Conservation (phyloP, 2,113 vertebrate genomes). For the Agapornis roseicollis region DNA sequence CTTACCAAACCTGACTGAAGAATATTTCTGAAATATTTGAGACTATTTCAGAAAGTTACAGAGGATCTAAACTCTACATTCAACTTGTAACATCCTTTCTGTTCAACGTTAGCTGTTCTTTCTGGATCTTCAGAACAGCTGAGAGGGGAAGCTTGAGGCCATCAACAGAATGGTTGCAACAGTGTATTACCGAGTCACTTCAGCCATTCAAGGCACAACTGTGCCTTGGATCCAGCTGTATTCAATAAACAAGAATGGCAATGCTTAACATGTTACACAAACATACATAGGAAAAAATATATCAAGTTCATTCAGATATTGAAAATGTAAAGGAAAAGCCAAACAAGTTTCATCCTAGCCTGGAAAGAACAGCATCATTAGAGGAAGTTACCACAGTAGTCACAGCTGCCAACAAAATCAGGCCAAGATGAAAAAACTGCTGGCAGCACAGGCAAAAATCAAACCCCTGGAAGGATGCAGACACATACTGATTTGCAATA, state of each 20-base stretch:
- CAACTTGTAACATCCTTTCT: neutral
- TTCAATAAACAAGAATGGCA: neutral
- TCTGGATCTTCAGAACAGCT: neutral
- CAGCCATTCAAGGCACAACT: neutral
- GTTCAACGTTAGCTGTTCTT: neutral
- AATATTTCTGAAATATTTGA: neutral
- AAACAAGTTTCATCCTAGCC: neutral
- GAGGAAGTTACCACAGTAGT: slow-evolving; percentile 20
- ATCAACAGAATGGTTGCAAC: neutral
- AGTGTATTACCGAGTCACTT: neutral
- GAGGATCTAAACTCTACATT: neutral
- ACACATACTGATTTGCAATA: neutral
- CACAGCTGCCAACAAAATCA: slow-evolving; percentile 10
- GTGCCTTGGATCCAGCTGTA: neutral
- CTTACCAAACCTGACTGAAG: neutral
- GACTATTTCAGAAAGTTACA: neutral
- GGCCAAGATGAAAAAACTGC: neutral
- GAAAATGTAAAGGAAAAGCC: slow-evolving; percentile 10
- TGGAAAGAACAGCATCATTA: slow-evolving; percentile 42
- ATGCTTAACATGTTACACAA: neutral
- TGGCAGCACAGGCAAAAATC: neutral
- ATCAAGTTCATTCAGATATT: neutral
- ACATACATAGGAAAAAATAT: neutral
- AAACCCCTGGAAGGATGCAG: neutral
- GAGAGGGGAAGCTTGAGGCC: neutral